Base-by-base conservation (phyloP, 37 sponge, comb jelly and placozoan genomes). In the Cliona cf. orientalis region DNA sequence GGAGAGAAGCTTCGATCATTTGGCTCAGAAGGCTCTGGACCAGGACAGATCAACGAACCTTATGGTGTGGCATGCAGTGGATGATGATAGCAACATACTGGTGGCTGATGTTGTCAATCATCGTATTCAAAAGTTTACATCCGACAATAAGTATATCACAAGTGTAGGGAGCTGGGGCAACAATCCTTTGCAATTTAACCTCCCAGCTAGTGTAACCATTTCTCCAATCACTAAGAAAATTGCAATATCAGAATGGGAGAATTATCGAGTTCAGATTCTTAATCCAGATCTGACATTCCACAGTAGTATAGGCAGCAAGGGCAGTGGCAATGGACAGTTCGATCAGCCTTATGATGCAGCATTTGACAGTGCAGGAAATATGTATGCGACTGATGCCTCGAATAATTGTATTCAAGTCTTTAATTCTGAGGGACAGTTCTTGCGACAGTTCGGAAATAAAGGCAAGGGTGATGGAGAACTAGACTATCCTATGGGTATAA, bases 361-460 rank as follows among this genome's bases (percentile, higher is more conserved):
- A 36, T 67, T 70, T 58, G 83, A 82, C 73, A 36, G 58, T 31
- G 38, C 56, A 36, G 85, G 85, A 1, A 71, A 76, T 36, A 74
- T 82, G 71, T 89, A 77, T 35, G 72, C 83, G 11, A 59, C 83
- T 58, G 89, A 89, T 25, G 45, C 35, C 34, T 38, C 45, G 35
- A 89, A 80, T 38, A 66, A 89, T 75, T 41, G 89, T 5, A 59
- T 89, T 5, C 89, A 89, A 66, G 73, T 82, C 2, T 89, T 89
- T 81, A 82, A 57, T 23, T 32, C 55, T 21, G 74, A 73, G 0
- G 79, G 79, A 7, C 32, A 66, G 53, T 60, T 42, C 34, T 17
- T 66, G n/a, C 36, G 79, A 32, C 42, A 79, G 66, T 66, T 79
- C 31, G 79, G 66, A 33, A 66, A 28, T 7, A 19, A 32, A 28